These are phyloP conservation scores for Drosophila paulistorum DNA, from an alignment of 1,140 invertebrate genomes.

Conservation along the genomic window DNA sequence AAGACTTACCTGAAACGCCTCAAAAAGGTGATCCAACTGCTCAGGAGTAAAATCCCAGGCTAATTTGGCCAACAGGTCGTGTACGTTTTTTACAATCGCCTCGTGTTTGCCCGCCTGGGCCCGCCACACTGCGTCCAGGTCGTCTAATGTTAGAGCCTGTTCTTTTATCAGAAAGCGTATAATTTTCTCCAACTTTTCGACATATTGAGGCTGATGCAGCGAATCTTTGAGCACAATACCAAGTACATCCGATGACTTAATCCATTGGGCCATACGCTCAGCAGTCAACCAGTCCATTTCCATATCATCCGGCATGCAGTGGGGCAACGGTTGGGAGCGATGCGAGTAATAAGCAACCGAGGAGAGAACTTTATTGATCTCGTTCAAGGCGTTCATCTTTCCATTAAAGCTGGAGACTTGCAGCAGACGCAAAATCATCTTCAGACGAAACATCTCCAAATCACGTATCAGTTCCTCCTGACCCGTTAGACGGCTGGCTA, in stretches of 20 bases:
- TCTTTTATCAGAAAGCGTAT: constrained; percentile 98
- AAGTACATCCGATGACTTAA: constrained; percentile 97
- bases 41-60: constrained; percentile 99
- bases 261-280: constrained; percentile 98
- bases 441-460: constrained; percentile 97
- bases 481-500: constrained; percentile 90
- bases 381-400: constrained; percentile 99
- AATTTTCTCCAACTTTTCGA: constrained; percentile 99
- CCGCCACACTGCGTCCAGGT: constrained; percentile 97
- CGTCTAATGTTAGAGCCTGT: constrained; percentile 93
- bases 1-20: constrained; percentile 94
- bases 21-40: constrained; percentile 98
- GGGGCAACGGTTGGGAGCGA: constrained; percentile 85
- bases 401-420: constrained; percentile 99
- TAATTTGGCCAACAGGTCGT: constrained; percentile 97
- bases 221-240: constrained; percentile 98
- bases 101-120: constrained; percentile 98
- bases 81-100: constrained; percentile 98
- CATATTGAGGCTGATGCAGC: constrained; percentile 98
- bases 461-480: constrained; percentile 94
- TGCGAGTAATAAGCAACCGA: constrained; percentile 94
- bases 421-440: constrained; percentile 97
- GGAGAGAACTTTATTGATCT: constrained; percentile 98
- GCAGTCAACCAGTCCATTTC: constrained; percentile 98
- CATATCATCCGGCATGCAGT: constrained; percentile 82